A percentile compares a stretch with the other conserved stretches of the same genome.
phyloP scores from a whole-genome alignment of 2,888 invertebrate species.

The Apamea monoglypha region DNA sequence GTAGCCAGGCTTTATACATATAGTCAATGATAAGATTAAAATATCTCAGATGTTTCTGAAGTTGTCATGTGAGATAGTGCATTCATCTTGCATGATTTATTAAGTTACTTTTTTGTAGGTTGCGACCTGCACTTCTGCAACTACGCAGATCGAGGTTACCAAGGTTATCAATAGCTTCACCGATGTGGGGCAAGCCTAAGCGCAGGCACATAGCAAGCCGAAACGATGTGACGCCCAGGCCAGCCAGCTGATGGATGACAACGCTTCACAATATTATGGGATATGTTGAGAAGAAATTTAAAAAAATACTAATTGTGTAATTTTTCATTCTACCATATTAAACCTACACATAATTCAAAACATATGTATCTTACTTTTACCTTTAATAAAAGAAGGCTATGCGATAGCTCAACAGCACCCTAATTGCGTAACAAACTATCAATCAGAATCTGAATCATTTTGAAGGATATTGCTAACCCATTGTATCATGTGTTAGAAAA shows the following conservation, averaged over 20 bases:
- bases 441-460: no score
- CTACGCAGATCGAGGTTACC: background rate
- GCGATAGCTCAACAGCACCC: background rate
- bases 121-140: background rate
- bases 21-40: conserved; percentile 61
- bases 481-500: no score
- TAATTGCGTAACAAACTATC: no score
- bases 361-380: background rate
- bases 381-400: background rate
- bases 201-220: background rate
- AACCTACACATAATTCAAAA: background rate
- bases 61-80: conserved; percentile 59
- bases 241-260: background rate
- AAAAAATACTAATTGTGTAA: background rate
- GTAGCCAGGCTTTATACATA: conserved; percentile 65
- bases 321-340: background rate
- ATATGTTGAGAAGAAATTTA: background rate
- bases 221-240: background rate
- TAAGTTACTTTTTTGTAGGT: background rate
- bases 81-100: conserved; percentile 50
- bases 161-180: background rate
- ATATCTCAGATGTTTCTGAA: conserved; percentile 39
- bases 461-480: no score
- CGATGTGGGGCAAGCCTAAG: background rate
- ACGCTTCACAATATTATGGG: background rate